phyloP scores from a whole-genome alignment of 2,888 invertebrate genomes.

The Chrysodeixis includens region DNA sequence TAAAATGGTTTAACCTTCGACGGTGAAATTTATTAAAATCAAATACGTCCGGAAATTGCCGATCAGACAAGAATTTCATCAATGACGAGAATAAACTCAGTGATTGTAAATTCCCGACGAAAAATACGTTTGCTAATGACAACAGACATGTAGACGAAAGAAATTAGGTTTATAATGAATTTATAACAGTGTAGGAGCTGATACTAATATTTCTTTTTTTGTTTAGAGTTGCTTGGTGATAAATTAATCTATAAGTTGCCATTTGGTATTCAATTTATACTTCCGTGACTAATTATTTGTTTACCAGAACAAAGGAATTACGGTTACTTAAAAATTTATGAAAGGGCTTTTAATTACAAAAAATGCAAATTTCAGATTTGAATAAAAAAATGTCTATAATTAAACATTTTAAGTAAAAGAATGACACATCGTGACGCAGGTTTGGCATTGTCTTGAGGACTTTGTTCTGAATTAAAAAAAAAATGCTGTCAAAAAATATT shows the following conservation, averaged over 20 bases:
- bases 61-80: conserved; percentile 33
- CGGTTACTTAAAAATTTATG: too few relatives aligned
- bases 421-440: too few relatives aligned
- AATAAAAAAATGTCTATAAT: background rate
- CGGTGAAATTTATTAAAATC: conserved; percentile 14
- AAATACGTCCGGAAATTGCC: conserved; percentile 30
- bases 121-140: conserved; percentile 38
- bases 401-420: too few relatives aligned
- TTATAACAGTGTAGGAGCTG: background rate
- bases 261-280: too few relatives aligned
- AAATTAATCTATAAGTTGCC: too few relatives aligned
- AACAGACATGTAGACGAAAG: conserved; percentile 34
- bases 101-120: conserved; percentile 31
- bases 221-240: too few relatives aligned
- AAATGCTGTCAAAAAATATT: too few relatives aligned
- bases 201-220: too few relatives aligned
- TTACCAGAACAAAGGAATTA: too few relatives aligned
- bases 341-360: too few relatives aligned
- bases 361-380: background rate
- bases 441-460: background rate
- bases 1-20: background rate
- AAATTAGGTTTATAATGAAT: conserved; percentile 38
- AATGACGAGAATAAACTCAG: conserved; percentile 45
- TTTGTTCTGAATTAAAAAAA: too few relatives aligned
- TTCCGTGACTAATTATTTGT: too few relatives aligned